Evolutionary conservation across 2,797 vertebrate genomes (phyloP), one percentile per base, ranked within the genome.

Genomic region (Astyanax mexicanus): DNA sequence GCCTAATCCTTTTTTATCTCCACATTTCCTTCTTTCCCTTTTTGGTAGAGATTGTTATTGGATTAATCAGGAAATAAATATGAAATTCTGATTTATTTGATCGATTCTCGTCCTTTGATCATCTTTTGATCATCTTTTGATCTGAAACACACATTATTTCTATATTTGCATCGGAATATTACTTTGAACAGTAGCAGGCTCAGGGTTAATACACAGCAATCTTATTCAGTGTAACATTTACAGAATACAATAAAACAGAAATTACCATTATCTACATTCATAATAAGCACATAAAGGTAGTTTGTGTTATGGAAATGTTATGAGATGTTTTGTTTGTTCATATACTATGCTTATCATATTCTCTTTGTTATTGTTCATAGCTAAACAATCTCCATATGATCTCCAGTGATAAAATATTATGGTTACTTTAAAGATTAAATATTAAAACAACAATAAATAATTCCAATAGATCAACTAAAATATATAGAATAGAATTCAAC

Each of bases 351-450:
- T 8, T 45, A 11, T 17, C n/a, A n/a, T n/a, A n/a, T n/a, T n/a
- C n/a, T n/a, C 12, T 44, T 45, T 29, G 40, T 45, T 40, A 32
- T n/a, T n/a, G n/a, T 7, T n/a, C 17, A 17, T 58, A 23, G 19
- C 12, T 64, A 40, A 40, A 65, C 61, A 65, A 65, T 65, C 21
- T 45, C 42, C 42, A 66, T 66, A 66, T 3, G 40, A 45, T 29
- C n/a, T n/a, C n/a, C n/a, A n/a, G n/a, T 10, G 42, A 29, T 45
- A 47, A 66, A 47, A 66, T n/a, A 29, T 3, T 57, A 57, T 4
- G 10, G 66, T 66, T 66, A 58, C 3, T 45, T 66, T 13, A 44
- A 64, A 1, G 13, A 66, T 66, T 66, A 66, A 66, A 66, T 66
- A 47, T 47, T 66, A 47, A 66, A 66, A 47, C 47, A 45, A n/a